phyloP scores from a whole-genome alignment of 2,797 vertebrate genomes.

The Smutsia gigantea region DNA sequence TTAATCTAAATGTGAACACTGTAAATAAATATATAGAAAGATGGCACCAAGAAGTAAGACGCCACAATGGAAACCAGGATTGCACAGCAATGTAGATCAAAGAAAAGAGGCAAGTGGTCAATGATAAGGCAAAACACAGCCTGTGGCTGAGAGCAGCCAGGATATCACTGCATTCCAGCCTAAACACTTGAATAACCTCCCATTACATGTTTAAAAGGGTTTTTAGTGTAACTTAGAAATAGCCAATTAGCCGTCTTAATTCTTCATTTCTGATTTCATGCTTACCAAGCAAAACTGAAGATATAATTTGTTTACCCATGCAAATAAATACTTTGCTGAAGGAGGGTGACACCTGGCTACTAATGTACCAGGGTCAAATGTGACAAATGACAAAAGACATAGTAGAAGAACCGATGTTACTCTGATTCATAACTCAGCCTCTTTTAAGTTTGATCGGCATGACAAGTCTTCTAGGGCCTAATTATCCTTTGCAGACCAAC shows the following conservation, averaged over 20 bases:
- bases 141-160: slow-evolving; percentile 23
- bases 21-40: slow-evolving; percentile 64
- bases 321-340: slow-evolving; percentile 62
- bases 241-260: slow-evolving; percentile 63
- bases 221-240: slow-evolving; percentile 53
- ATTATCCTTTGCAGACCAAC: slow-evolving; percentile 47
- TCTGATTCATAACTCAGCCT: slow-evolving; percentile 67
- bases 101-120: slow-evolving; percentile 71
- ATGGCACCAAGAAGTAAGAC: slow-evolving; percentile 71
- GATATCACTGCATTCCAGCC: slow-evolving; percentile 44
- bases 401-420: slow-evolving; percentile 35
- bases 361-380: slow-evolving; percentile 53
- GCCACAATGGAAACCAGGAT: slow-evolving; percentile 52
- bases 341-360: slow-evolving; percentile 53
- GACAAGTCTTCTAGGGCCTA: slow-evolving; percentile 71
- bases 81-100: slow-evolving; percentile 65
- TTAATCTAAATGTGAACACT: slow-evolving; percentile 71
- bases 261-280: slow-evolving; percentile 68
- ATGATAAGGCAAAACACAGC: neutral
- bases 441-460: slow-evolving; percentile 77
- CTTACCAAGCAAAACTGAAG: slow-evolving; percentile 59
- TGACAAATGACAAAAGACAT: slow-evolving; percentile 63
- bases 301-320: slow-evolving; percentile 42
- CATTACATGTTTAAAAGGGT: neutral
- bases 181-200: slow-evolving; percentile 44